Base-by-base conservation (phyloP, 1,140 invertebrate genomes). In the Cardiocondyla obscurior region DNA sequence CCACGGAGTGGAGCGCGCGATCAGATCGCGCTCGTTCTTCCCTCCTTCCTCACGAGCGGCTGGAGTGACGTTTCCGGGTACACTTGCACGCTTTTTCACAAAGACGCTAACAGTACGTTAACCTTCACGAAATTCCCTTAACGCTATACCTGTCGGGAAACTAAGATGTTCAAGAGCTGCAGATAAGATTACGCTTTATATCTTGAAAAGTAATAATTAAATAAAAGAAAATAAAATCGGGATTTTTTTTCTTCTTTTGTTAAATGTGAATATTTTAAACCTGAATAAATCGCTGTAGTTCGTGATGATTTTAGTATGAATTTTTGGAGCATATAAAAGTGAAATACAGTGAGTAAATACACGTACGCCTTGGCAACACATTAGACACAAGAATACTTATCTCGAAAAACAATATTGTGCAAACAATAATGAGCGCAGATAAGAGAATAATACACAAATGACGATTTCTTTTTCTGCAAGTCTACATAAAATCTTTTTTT, bases 371-470 rank as follows among this genome's bases (percentile, higher is more conserved):
- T 42, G 77, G 22, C 55, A 72, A 49, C 62, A 86, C 84, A 88
- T 85, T 79, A 64, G 81, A 25, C 14, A 83, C 42, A 76, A 28
- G 42, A 44, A 65, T 74, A 85, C 84, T 91, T 91, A 91, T 91
- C 90, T 86, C 30, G 79, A 49, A 89, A 87, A 91, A 91, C 84
- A 90, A 76, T 70, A 81, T 87, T 79, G 86, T 73, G 88, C 85
- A 90, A 91, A 91, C 82, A 90, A 85, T 79, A 87, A 85, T 44
- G 74, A 62, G 60, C 74, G 22, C 42, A 84, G 88, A 90, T 90
- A 90, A 90, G 85, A 73, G n/a, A 16, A 72, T 28, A 72, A 79
- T 82, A 72, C 67, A 72, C 62, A 73, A 72, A 73, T 28, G 16
- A 30, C 36, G 55, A 55, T 49, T 28, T 58, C 36, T 62, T 55